Conservation (phyloP, 2,113 vertebrate genomes). For the Tinamus guttatus region DNA sequence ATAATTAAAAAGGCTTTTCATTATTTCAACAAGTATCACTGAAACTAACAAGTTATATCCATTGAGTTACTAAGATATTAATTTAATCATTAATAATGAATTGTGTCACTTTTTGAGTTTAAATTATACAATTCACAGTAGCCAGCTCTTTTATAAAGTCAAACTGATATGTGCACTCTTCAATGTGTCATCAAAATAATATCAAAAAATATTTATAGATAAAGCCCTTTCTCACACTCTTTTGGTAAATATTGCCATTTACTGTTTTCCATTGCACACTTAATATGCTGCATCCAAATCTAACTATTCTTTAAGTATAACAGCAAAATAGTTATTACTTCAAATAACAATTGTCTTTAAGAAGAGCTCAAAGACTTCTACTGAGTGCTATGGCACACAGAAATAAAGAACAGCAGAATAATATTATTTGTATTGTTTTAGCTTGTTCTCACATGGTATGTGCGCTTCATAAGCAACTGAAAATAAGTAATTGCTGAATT, state of each 20-base stretch:
- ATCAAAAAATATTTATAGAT: not conserved
- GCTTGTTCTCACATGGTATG: fast-evolving
- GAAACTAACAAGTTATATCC: not conserved
- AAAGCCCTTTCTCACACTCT: not conserved
- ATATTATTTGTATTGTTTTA: not conserved
- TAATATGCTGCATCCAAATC: not conserved
- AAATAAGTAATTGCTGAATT: not conserved
- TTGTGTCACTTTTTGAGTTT: not conserved
- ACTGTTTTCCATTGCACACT: not conserved
- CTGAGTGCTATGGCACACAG: not conserved
- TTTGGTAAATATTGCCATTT: not conserved
- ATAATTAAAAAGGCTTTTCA: not conserved
- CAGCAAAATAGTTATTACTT: not conserved
- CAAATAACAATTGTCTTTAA: not conserved
- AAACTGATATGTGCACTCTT: not conserved
- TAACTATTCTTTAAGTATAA: not conserved
- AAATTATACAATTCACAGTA: not conserved
- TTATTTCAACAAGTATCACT: conserved; percentile 36
- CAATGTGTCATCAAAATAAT: not conserved
- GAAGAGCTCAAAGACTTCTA: not conserved
- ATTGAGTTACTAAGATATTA: not conserved
- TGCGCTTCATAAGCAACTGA: not conserved
- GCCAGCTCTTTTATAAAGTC: not conserved
- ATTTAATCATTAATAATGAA: conserved; percentile 20
- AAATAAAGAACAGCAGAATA: not conserved